phyloP scores from a whole-genome alignment of 2,888 invertebrate genomes.

The Pristionchus arcanus region DNA sequence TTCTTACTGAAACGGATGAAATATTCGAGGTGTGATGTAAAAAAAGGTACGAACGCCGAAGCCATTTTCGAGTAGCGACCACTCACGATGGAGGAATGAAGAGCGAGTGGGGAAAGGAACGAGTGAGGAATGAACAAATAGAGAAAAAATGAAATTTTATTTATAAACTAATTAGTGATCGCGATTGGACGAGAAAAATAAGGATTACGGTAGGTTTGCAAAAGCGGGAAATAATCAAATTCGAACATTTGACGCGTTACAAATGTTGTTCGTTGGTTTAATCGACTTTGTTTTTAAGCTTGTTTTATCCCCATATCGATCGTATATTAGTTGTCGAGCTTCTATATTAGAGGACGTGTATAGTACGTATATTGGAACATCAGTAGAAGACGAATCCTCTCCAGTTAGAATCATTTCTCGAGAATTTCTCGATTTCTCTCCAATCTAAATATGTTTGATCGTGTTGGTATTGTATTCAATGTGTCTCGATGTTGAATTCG shows the following conservation, averaged over 20 bases:
- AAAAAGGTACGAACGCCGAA: neutral
- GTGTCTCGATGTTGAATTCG: too few relatives aligned
- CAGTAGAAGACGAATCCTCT: too few relatives aligned
- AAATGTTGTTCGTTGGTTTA: neutral
- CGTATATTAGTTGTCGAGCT: too few relatives aligned
- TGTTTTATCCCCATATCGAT: too few relatives aligned
- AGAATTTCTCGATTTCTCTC: too few relatives aligned
- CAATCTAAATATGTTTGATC: too few relatives aligned
- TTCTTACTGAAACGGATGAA: neutral
- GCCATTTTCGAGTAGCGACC: constrained; percentile 44
- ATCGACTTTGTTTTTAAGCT: neutral
- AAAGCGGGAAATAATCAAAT: neutral
- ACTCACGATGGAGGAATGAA: constrained; percentile 11
- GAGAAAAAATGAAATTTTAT: neutral
- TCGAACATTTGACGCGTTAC: neutral
- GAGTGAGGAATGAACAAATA: neutral
- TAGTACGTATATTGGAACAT: too few relatives aligned
- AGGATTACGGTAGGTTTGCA: neutral
- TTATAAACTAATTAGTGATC: neutral
- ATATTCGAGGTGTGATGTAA: neutral
- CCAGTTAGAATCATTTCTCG: too few relatives aligned
- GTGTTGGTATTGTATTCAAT: too few relatives aligned
- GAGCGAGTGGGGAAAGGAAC: neutral
- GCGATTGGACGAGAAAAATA: neutral
- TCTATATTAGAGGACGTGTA: too few relatives aligned